phyloP scores from a whole-genome alignment of 2,113 vertebrate species.

The Mola mola region DNA sequence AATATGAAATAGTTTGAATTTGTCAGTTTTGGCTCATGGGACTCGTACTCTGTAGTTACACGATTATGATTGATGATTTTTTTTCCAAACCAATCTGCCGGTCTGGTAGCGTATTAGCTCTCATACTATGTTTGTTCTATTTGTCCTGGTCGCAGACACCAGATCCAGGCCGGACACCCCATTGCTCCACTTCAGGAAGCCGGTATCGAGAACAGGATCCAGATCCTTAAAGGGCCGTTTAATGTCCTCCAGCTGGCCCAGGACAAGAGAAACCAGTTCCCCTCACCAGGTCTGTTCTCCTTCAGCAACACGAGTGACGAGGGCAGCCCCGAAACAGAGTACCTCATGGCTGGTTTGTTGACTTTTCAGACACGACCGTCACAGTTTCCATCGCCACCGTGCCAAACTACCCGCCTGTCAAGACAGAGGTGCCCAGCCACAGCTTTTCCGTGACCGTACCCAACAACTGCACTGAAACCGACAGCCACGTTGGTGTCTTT shows the following conservation, averaged over 20 bases:
- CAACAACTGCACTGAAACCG: conserved; percentile 84
- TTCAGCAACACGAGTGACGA: neutral
- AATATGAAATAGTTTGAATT: too few relatives aligned
- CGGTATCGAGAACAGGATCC: conserved; percentile 89
- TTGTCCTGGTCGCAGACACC: conserved; percentile 79
- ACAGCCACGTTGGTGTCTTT: conserved; percentile 83
- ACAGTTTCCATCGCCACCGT: conserved; percentile 92
- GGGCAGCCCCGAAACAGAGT: neutral
- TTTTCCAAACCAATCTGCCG: neutral
- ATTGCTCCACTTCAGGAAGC: conserved; percentile 80
- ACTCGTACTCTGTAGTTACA: neutral
- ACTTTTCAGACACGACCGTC: conserved; percentile 87
- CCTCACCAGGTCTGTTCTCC: conserved; percentile 80
- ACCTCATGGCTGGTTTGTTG: neutral
- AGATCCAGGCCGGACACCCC: conserved; percentile 69
- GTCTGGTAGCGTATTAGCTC: neutral
- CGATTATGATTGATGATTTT: neutral
- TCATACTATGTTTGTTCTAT: neutral
- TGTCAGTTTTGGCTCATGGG: neutral
- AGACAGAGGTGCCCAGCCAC: conserved; percentile 90
- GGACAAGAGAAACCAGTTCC: conserved; percentile 90
- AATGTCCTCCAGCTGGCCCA: conserved; percentile 90
- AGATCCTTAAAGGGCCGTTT: conserved; percentile 92
- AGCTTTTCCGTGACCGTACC: conserved; percentile 89
- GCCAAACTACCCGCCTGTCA: conserved; percentile 88